Base-by-base conservation (phyloP, 2,888 invertebrate genomes). In the Sarcophaga rosellei region DNA sequence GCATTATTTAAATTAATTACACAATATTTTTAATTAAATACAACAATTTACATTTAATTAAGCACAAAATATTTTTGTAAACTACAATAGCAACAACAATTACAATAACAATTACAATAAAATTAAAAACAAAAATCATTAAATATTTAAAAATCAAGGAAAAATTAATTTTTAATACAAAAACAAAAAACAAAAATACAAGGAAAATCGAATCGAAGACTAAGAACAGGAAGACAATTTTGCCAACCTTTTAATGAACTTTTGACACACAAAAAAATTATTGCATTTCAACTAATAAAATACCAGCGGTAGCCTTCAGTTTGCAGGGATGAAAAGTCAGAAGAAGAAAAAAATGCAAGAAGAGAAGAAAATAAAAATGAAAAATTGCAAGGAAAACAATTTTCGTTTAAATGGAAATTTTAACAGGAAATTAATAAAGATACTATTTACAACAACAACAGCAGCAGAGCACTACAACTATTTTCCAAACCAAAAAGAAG, bases 11-110 rank as follows among this genome's bases (percentile, higher is more conserved):
- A 78, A 74, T 74, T 45, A 74, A 68, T 74, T 62, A 59, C 69
- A 69, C 35, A 35, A 35, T 35, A 35, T 68, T 25, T 74, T 77
- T 69, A 83, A 83, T 78, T 74, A 66, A 74, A 78, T 63, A 69
- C 69, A 35, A 17, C 53, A 65, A 80, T 84, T 84, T 84, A 65
- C 75, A 76, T 75, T 84, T 80, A 79, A 84, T 84, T 84, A 84
- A 75, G 69, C 84, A 84, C 63, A 63, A 79, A 75, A 79, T 70
- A 79, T 83, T 25, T 62, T 35, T 35, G 35, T 8, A 35, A 66
- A 76, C 57, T 68, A 66, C 35, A 76, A 21, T 15, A 20, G 5
- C 21, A 63, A 21, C 4, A 66, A 66, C 20, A 57, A 21, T 12
- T 17, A 21, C 53, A 83, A 69, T 15, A 17, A 4, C 53, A 53